Conservation (phyloP, 64 coral and sea anemone genomes). For the Cladopsammia gracilis region DNA sequence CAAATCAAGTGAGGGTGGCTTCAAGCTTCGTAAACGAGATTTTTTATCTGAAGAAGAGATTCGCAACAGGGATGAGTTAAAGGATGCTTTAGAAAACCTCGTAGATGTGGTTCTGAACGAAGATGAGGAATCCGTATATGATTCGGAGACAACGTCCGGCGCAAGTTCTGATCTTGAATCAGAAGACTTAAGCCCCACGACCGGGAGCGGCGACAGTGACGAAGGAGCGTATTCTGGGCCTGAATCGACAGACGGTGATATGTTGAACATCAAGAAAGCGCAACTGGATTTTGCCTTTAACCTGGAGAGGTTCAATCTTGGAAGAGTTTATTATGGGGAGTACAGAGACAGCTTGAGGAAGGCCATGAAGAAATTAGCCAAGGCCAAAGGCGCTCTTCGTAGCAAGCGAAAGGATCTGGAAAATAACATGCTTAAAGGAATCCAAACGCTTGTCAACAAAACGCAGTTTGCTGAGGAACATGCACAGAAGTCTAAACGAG, state of each 20-base stretch:
- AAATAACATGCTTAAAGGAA: slow-evolving; percentile 57
- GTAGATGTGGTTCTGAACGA: slow-evolving; percentile 32
- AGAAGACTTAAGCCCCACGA: slow-evolving; percentile 40
- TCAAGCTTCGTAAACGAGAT: neutral
- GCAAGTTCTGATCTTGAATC: slow-evolving; percentile 91
- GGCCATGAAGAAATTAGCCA: slow-evolving; percentile 71
- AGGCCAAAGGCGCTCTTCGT: slow-evolving; percentile 45
- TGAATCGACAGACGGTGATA: slow-evolving; percentile 73
- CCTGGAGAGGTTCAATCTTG: slow-evolving; percentile 80
- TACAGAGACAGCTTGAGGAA: slow-evolving; percentile 76
- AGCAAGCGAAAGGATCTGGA: slow-evolving; percentile 57
- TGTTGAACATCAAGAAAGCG: slow-evolving; percentile 73
- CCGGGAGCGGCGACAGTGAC: neutral
- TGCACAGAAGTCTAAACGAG: neutral
- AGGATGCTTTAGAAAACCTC: slow-evolving; percentile 67
- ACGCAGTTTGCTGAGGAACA: slow-evolving; percentile 60
- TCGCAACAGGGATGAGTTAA: slow-evolving; percentile 72
- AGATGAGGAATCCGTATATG: slow-evolving; percentile 29
- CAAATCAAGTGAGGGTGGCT: neutral
- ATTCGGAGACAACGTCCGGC: slow-evolving; percentile 87
- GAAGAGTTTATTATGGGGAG: slow-evolving; percentile 89
- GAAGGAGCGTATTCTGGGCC: slow-evolving; percentile 82
- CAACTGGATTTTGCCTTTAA: slow-evolving; percentile 80
- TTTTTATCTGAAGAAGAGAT: slow-evolving; percentile 41
- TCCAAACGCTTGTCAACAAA: slow-evolving; percentile 62